Evolutionary conservation across 2,113 vertebrate genomes (phyloP), one percentile per base, ranked within the genome.

Genomic region (Carlito syrichta): DNA sequence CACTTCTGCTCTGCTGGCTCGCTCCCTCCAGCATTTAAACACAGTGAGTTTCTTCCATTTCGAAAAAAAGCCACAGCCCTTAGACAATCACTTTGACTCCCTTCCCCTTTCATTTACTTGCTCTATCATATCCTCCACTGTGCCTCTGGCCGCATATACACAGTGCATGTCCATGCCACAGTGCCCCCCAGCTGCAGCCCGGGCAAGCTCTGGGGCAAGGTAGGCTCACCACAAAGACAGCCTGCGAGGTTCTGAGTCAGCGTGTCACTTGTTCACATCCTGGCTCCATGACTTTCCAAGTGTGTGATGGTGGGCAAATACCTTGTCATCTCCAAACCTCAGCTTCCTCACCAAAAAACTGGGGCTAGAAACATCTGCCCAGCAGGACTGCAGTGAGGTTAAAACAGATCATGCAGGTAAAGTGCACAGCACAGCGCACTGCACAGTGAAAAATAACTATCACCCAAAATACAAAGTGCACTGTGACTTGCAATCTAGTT

Each of bases 1-100:
- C 38, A 73, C 45, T 48, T 32, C 52, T 45, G 14, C 60, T 68
- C 85, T 35, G 5, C 8, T 83, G 95, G 77, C 62, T 30, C 82
- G 45, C 35, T 82, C 48, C 63, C 63, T 12, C 81, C 30, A 63
- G 83, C 56, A n/a, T 83, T 91, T 89, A 97, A 98, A 97, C 96
- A 96, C 94, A 14, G 22, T 23, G 43, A n/a, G 8, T 45, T 77
- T 93, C 73, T 96, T 96, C 86, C 89, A 86, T 58, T n/a, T n/a
- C 83, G 60, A 93, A 91, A 79, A 68, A 71, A 71, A 45, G 16
- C 23, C 88, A 87, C 50, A 91, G 38, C 30, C 63, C 73, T 79
- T 38, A 60, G 54, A 81, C 60, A 88, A 43, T 83, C 16, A 17
- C 38, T 90, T 91, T 92, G 48, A 81, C 50, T 96, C 83, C 43